Percentiles rank a stretch among this genome's conserved stretches.
These are phyloP conservation scores for Mormyrus lacerda DNA, from an alignment of 2,113 vertebrate genomes.

Conservation along the genomic window DNA sequence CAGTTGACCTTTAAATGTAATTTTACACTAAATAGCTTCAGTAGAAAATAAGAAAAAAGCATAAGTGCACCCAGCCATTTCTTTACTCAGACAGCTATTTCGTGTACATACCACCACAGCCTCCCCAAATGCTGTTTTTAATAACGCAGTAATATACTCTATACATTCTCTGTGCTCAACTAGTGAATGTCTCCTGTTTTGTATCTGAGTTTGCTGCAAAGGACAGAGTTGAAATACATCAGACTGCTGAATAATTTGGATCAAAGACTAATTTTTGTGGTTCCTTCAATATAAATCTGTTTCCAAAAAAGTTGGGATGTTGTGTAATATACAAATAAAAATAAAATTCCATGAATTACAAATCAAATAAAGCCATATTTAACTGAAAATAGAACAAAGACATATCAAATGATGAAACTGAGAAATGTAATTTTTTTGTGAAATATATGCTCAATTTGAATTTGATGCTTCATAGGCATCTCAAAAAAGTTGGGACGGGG, in stretches of 20 bases:
- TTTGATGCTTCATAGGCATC: not conserved
- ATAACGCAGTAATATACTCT: not conserved
- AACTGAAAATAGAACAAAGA: not conserved
- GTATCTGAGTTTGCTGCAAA: not conserved
- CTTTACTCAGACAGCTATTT: not conserved
- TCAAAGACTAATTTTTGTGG: not conserved
- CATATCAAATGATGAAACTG: too few relatives aligned
- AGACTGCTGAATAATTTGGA: not conserved
- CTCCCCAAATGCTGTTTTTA: not conserved
- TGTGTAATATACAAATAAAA: not conserved
- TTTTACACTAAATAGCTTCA: not conserved
- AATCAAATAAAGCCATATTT: not conserved
- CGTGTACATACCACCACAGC: not conserved
- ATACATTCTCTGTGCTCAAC: not conserved
- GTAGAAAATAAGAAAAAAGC: not conserved
- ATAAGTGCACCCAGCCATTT: not conserved
- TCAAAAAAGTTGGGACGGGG: not conserved
- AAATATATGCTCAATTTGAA: not conserved
- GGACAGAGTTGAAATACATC: not conserved
- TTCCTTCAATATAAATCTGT: not conserved
- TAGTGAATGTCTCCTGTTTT: not conserved
- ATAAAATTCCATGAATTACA: not conserved
- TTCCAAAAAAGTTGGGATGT: not conserved
- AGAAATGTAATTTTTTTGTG: not conserved
- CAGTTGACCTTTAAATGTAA: conserved; percentile 2